Evolutionary conservation across 2,888 invertebrate genomes (phyloP), one percentile per base, ranked within the genome.

Genomic region (Seira musarum): DNA sequence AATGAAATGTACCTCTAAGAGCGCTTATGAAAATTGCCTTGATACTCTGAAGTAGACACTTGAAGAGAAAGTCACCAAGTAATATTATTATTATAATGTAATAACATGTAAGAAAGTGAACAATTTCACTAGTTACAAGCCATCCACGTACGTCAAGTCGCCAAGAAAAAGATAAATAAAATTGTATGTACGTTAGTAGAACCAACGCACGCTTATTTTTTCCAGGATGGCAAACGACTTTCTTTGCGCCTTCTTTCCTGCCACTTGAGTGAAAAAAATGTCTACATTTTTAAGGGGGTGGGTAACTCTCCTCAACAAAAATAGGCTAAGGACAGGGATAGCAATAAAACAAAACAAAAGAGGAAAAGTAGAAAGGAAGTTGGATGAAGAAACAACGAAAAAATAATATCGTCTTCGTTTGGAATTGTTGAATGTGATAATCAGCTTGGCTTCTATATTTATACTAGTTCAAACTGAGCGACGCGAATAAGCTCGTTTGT

Each of bases 1-100:
- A n/a, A n/a, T n/a, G n/a, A n/a, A n/a, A n/a, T n/a, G n/a, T n/a
- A n/a, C n/a, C n/a, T n/a, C n/a, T n/a, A n/a, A n/a, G n/a, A 70
- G 70, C 65, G 69, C 65, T 70, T 65, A 77, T 65, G 77, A 77
- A 77, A 77, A 77, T 77, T 70, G 77, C 65, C 65, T 64, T 19
- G 25, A 49, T 35, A 13, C 63, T 40, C 53, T 22, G 24, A 25
- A 49, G 24, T 53, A n/a, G n/a, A n/a, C n/a, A 35, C 19, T 10
- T 63, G 22, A 5, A 35, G 21, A 25, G 17, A 1, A 19, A 61
- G 40, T 19, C n/a, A n/a, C n/a, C n/a, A n/a, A n/a, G n/a, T n/a
- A n/a, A 61, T 46, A 25, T 15, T 30, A 63, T 30, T 71, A 71
- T 71, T 71, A 71, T 70, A 70, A 70, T 70, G 49, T 70, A 70